phyloP scores from a whole-genome alignment of 2,113 vertebrate genomes.

The Callospermophilus lateralis region DNA sequence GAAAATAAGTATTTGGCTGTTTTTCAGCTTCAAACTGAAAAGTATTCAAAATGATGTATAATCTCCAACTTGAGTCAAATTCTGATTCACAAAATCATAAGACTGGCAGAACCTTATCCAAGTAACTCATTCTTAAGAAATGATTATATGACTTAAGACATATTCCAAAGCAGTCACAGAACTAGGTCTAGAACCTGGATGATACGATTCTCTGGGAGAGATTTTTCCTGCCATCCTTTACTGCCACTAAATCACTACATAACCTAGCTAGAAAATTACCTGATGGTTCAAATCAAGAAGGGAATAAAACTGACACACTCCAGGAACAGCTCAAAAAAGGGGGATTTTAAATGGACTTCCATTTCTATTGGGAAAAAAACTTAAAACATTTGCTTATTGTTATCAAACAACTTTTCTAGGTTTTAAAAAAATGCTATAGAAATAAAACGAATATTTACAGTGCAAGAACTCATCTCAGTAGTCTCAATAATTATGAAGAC shows the following conservation, averaged over 20 bases:
- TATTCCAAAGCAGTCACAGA: neutral
- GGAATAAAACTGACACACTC: neutral
- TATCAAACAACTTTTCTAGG: neutral
- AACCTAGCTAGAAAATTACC: neutral
- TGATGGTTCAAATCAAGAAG: conserved; percentile 21
- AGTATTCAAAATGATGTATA: conserved; percentile 9
- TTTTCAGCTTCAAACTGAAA: neutral
- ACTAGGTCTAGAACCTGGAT: neutral
- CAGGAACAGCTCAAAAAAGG: conserved; percentile 14
- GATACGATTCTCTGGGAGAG: conserved; percentile 1
- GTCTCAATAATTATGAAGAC: neutral
- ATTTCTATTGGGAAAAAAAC: neutral
- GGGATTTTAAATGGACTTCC: neutral
- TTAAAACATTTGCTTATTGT: neutral
- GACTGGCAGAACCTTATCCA: neutral
- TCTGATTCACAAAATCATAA: conserved; percentile 42
- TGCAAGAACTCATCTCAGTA: conserved; percentile 48
- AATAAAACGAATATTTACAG: neutral
- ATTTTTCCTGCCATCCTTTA: neutral
- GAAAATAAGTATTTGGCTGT: conserved; percentile 10
- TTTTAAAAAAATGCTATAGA: conserved; percentile 13
- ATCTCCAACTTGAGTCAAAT: conserved; percentile 38
- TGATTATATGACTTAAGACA: conserved; percentile 1
- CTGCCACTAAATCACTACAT: neutral
- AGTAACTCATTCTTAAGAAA: conserved; percentile 38